These are phyloP conservation scores for Chiridota heheva DNA, from an alignment of 35 echinoderm and acorn worm genomes.

Conservation along the genomic window DNA sequence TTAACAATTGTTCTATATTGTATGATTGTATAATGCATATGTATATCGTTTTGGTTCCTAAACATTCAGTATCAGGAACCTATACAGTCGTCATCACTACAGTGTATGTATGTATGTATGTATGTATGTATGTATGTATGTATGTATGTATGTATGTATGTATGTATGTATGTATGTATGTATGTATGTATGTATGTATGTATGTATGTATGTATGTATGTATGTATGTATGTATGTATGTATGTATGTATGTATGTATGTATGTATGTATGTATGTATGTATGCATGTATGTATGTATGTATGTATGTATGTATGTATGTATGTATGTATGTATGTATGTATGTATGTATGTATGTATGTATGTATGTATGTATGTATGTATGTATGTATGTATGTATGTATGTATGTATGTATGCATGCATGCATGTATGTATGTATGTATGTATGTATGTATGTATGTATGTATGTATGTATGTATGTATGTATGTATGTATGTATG, in stretches of 20 bases:
- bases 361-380: background rate
- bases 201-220: background rate
- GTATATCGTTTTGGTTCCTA: no score
- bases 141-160: background rate
- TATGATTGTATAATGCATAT: no score
- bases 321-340: background rate
- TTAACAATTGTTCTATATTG: no score
- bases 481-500: no score
- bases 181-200: background rate
- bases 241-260: background rate
- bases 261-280: background rate
- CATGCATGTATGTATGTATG: no score
- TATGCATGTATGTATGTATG: background rate
- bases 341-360: background rate
- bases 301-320: background rate
- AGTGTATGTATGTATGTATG: conserved; percentile 6
- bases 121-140: conserved; percentile 9
- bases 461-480: no score
- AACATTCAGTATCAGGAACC: no score
- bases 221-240: background rate
- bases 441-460: no score
- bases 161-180: background rate
- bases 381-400: no score
- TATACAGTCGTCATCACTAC: no score
- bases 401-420: no score